Evolutionary conservation across 2,797 vertebrate species (phyloP).

Genomic region (Morelia viridis): DNA sequence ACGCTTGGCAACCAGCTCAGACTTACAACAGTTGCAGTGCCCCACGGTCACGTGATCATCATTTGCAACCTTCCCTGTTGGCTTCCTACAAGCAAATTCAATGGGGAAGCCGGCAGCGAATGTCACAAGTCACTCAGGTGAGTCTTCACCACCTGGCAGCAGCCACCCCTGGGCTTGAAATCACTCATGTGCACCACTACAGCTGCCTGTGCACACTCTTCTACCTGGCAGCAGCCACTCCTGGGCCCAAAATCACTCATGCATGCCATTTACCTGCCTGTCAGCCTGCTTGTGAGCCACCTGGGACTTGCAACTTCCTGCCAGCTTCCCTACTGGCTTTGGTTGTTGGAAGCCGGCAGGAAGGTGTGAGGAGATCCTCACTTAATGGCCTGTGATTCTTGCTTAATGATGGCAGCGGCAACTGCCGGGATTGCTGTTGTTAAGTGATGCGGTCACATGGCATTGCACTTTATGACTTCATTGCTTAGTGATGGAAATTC

Average conservation of each 20-base stretch:
- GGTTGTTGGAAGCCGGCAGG: not conserved
- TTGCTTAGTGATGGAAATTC: not conserved
- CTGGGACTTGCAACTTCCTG: not conserved
- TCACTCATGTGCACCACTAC: no score
- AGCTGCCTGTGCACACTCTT: not conserved
- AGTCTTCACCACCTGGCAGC: not conserved
- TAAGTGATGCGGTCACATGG: not conserved
- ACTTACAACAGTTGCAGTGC: not conserved
- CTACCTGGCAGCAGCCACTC: not conserved
- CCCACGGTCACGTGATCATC: not conserved
- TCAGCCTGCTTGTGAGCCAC: not conserved
- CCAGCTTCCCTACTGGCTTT: not conserved
- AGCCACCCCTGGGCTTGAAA: no score
- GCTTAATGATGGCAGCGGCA: not conserved
- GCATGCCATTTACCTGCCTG: not conserved
- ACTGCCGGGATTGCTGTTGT: not conserved
- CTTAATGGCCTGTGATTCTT: not conserved
- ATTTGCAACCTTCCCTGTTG: not conserved
- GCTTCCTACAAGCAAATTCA: not conserved
- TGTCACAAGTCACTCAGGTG: not conserved
- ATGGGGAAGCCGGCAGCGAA: not conserved
- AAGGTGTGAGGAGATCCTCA: not conserved
- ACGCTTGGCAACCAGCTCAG: not conserved
- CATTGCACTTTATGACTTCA: not conserved
- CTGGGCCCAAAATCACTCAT: not conserved